Evolutionary conservation across 2,888 invertebrate species (phyloP).

Genomic region (Brachyptera risi): DNA sequence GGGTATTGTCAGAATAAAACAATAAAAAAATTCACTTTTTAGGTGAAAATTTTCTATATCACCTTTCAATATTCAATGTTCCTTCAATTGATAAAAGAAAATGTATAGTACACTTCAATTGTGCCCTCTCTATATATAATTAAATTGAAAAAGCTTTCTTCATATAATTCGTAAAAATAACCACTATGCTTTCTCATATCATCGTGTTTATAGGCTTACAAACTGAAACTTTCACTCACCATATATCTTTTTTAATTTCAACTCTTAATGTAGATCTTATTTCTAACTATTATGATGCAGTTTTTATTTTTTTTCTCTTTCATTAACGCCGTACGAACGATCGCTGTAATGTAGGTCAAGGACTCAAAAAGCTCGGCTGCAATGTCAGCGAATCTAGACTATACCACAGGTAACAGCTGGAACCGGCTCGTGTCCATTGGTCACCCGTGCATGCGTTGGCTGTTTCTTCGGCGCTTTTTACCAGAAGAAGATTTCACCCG

Average conservation of each 20-base stretch:
- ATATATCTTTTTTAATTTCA: background rate
- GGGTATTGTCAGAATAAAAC: too few relatives aligned
- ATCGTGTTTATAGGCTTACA: background rate
- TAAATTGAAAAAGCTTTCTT: too few relatives aligned
- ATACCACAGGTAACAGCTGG: background rate
- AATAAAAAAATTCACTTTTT: too few relatives aligned
- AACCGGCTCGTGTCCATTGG: background rate
- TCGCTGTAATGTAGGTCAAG: conserved; percentile 17
- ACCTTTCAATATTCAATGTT: too few relatives aligned
- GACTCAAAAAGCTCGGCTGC: conserved; percentile 7
- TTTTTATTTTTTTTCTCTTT: too few relatives aligned
- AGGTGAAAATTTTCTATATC: too few relatives aligned
- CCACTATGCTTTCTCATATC: background rate
- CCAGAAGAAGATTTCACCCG: conserved; percentile 10
- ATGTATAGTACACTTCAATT: too few relatives aligned
- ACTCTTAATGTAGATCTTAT: background rate
- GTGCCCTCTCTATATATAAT: too few relatives aligned
- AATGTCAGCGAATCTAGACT: background rate
- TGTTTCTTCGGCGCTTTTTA: background rate
- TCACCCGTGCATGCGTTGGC: conserved; percentile 6
- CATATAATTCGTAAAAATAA: background rate
- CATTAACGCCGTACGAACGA: background rate
- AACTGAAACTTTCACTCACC: background rate
- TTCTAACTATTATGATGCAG: background rate
- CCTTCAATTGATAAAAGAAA: too few relatives aligned